Percentiles rank a stretch among this genome's conserved stretches.
These are phyloP conservation scores for Numida meleagris DNA, from an alignment of 2,113 vertebrate species.

Conservation along the genomic window DNA sequence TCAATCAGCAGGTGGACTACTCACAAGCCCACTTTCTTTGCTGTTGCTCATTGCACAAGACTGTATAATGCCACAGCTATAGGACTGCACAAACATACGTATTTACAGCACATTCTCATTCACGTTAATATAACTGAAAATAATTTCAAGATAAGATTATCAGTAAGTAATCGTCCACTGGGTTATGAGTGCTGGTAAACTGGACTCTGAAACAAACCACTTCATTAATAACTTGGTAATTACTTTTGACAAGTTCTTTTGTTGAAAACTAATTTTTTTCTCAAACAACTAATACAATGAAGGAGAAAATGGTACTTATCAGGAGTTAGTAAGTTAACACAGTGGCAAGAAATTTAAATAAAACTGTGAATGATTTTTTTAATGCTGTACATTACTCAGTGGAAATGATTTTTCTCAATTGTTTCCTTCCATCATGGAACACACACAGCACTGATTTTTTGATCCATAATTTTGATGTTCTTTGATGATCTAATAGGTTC, in stretches of 20 bases:
- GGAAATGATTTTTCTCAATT: not conserved
- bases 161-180: not conserved
- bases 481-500: not conserved
- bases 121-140: not conserved
- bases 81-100: too few species aligned
- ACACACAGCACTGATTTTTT: not conserved
- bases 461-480: not conserved
- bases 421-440: not conserved
- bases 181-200: not conserved
- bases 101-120: not conserved
- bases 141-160: not conserved
- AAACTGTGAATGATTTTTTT: not conserved
- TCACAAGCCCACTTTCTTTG: not conserved
- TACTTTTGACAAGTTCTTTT: not conserved
- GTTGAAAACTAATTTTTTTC: not conserved
- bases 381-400: not conserved
- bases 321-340: not conserved
- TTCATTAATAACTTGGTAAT: not conserved
- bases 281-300: not conserved
- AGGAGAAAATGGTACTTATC: not conserved
- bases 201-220: not conserved
- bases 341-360: not conserved
- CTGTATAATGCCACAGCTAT: too few species aligned
- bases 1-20: not conserved
- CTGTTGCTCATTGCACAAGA: not conserved